phyloP scores from a whole-genome alignment of 1,140 invertebrate genomes.

The Musca domestica region DNA sequence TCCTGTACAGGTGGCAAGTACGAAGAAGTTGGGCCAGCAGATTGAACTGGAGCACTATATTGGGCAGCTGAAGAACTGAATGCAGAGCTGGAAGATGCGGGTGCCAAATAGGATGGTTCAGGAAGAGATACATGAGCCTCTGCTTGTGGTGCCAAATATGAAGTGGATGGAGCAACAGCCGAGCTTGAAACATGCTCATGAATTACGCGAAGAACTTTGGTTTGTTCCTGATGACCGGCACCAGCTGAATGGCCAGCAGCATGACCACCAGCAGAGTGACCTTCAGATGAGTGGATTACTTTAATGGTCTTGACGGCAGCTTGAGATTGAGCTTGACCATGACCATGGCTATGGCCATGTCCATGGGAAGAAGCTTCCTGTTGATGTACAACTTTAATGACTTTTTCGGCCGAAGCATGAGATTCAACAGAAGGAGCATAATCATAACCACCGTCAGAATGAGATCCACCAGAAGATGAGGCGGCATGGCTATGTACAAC shows the following conservation, averaged over 20 bases:
- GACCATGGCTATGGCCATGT: conserved; percentile 1
- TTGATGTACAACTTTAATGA: conserved; percentile 47
- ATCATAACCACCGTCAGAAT: conserved; percentile 10
- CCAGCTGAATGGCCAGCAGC: background rate
- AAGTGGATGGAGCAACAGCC: background rate
- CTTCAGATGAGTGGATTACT: conserved; percentile 36
- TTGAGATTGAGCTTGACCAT: conserved; percentile 23
- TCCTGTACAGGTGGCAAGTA: conserved; percentile 24
- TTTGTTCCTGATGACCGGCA: background rate
- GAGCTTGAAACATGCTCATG: background rate
- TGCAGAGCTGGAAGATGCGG: conserved; percentile 21
- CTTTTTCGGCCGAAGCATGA: conserved; percentile 36
- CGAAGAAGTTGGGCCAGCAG: conserved; percentile 17
- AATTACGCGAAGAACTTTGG: background rate
- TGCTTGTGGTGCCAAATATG: background rate
- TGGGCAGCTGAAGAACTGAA: background rate
- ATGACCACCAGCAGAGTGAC: background rate
- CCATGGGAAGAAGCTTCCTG: conserved; percentile 25
- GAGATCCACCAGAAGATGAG: conserved; percentile 17
- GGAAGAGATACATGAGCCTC: conserved; percentile 17
- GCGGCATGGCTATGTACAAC: conserved; percentile 23
- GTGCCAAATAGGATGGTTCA: conserved; percentile 1
- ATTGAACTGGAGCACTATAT: conserved; percentile 31
- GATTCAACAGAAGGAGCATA: conserved; percentile 29
- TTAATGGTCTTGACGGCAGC: conserved; percentile 43